Base-by-base conservation (phyloP, 2,113 vertebrate species). In the Prolemur simus region DNA sequence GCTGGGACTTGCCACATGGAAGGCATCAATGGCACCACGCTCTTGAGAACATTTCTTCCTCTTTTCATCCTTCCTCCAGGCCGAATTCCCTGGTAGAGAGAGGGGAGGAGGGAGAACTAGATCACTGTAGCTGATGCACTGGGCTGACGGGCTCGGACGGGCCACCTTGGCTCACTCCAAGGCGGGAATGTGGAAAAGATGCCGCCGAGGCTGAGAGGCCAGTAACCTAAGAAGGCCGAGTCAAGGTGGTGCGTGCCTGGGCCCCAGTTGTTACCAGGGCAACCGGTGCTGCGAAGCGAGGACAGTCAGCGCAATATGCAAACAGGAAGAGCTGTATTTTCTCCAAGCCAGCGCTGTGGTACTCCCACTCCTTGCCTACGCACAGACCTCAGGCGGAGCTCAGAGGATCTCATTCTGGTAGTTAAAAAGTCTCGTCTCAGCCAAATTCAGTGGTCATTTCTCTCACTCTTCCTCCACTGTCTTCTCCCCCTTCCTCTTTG, bases 281-380 rank as follows among this genome's bases (percentile, higher is more conserved):
- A 20, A 6, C 45, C 21, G 9, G 12, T 3, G 5, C 6, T 6
- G n/a, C 4, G 20, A n/a, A 45, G 21, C n/a, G 1, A 14, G 25
- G 14, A 1, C 49, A 34, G 81, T 37, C 45, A 18, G 32, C 2
- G 20, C 25, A 18, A 42, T 27, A 42, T 27, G 3, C 34, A 37
- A 37, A 14, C 42, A 11, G 56, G 74, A 20, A 49, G 32, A 54
- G 6, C 29, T 32, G 20, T 29, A 4, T 49, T 13, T 27, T 10
- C 25, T 63, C 13, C 32, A 14, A 6, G 17, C 49, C 69, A 63
- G 32, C 20, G 20, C 63, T 5, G 2, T 20, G 21, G 13, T 4
- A 0, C 5, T 37, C 63, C 49, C 18, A 3, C 13, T 27, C 8
- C 54, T 5, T 74, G 34, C 47, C 60, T 3, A 17, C 13, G 25